Conservation (phyloP, 2,888 invertebrate species). For the Lacanobia oleracea region DNA sequence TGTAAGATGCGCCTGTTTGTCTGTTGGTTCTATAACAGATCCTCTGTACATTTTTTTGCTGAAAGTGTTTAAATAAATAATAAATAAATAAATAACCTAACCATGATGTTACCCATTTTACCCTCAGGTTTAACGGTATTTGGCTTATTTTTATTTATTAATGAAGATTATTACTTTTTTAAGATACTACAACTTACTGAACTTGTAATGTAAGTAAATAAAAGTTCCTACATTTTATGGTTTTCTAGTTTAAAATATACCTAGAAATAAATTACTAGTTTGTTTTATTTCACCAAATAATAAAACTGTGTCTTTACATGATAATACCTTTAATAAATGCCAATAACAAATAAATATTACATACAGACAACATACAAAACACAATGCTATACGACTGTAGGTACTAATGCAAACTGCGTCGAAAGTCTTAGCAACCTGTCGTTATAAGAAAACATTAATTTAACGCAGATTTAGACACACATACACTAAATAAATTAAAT, state of each 20-base stretch:
- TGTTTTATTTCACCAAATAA: slow-evolving; percentile 22
- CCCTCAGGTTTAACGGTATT: too few species aligned
- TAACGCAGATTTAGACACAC: neutral
- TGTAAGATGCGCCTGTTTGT: too few species aligned
- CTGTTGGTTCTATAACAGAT: too few species aligned
- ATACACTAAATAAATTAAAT: neutral
- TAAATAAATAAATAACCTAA: neutral
- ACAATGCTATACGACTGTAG: neutral
- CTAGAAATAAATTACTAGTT: neutral
- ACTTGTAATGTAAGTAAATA: slow-evolving; percentile 7
- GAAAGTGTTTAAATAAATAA: too few species aligned
- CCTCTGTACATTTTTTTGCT: too few species aligned
- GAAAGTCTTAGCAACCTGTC: neutral
- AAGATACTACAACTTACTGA: neutral
- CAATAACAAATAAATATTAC: slow-evolving; percentile 20
- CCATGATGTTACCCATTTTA: too few species aligned
- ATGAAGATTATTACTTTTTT: neutral
- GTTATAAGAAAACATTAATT: neutral
- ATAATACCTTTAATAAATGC: slow-evolving; percentile 40
- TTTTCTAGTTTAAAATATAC: neutral
- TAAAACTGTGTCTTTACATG: slow-evolving; percentile 17
- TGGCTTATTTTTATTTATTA: too few species aligned
- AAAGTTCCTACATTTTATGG: slow-evolving; percentile 26
- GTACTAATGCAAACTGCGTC: neutral
- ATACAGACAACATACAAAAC: slow-evolving; percentile 24